phyloP scores from a whole-genome alignment of 2,113 vertebrate species.

The Dipodomys ordii region DNA sequence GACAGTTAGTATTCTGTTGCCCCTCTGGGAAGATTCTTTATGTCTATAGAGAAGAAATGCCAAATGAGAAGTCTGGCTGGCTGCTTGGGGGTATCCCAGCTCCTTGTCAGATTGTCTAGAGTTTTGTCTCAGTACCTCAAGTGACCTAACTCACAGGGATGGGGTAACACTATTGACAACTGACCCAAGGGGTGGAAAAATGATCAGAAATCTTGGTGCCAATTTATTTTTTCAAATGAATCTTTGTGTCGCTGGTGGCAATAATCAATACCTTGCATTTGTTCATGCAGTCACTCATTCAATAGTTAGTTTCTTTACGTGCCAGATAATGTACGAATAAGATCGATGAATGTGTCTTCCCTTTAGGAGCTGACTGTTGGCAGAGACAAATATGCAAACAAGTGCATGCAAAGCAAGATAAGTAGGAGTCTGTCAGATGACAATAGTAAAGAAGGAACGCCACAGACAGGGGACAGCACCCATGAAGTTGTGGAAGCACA shows the following conservation, averaged over 20 bases:
- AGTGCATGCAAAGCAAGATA: background rate
- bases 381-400: background rate
- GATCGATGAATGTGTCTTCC: background rate
- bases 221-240: background rate
- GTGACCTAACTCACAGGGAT: background rate
- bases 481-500: background rate
- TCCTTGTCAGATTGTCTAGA: background rate
- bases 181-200: background rate
- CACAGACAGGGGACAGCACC: background rate
- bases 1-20: background rate
- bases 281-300: background rate
- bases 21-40: conserved; percentile 3
- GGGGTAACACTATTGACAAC: background rate
- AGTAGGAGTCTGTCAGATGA: background rate
- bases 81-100: background rate
- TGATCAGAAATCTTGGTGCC: background rate
- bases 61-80: background rate
- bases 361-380: background rate
- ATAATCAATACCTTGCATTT: background rate
- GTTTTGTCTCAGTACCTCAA: background rate
- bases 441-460: background rate
- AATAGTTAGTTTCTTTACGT: background rate
- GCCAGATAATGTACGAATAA: background rate
- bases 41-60: conserved; percentile 3
- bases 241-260: background rate